Evolutionary conservation across 1,140 invertebrate genomes (phyloP).

Genomic region (Mylabris phalerata): DNA sequence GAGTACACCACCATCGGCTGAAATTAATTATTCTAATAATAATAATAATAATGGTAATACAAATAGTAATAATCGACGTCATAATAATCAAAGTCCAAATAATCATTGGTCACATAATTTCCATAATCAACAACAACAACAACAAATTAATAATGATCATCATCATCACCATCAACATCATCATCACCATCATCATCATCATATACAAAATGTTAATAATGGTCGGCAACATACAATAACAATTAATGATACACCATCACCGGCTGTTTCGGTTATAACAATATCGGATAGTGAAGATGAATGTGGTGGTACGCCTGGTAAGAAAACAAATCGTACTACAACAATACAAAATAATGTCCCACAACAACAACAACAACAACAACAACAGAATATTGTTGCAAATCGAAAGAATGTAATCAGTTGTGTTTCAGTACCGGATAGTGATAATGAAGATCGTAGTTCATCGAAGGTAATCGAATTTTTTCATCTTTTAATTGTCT

Average conservation of each 20-base stretch:
- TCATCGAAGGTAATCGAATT: conserved; percentile 24
- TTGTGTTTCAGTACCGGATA: conserved; percentile 75
- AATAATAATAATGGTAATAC: conserved; percentile 45
- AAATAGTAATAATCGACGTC: conserved; percentile 20
- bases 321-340: conserved; percentile 20
- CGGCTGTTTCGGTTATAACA: conserved; percentile 91
- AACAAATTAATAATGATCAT: background rate
- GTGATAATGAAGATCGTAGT: conserved; percentile 65
- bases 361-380: conserved; percentile 5
- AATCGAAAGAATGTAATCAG: conserved; percentile 67
- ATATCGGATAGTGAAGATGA: conserved; percentile 96
- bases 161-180: conserved; percentile 30
- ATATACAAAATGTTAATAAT: conserved; percentile 45
- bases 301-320: conserved; percentile 41
- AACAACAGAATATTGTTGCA: background rate
- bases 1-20: conserved; percentile 74
- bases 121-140: conserved; percentile 25
- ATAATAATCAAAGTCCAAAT: background rate
- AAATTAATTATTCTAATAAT: conserved; percentile 26
- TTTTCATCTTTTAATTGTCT: background rate
- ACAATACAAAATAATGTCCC: background rate
- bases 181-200: conserved; percentile 13
- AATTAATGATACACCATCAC: conserved; percentile 87
- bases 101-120: conserved; percentile 42
- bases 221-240: conserved; percentile 64